Percentiles rank a stretch among this genome's conserved stretches.
These are phyloP conservation scores for Paralinhomoeus sp. DNA, from an alignment of 2,888 invertebrate species.

Conservation along the genomic window DNA sequence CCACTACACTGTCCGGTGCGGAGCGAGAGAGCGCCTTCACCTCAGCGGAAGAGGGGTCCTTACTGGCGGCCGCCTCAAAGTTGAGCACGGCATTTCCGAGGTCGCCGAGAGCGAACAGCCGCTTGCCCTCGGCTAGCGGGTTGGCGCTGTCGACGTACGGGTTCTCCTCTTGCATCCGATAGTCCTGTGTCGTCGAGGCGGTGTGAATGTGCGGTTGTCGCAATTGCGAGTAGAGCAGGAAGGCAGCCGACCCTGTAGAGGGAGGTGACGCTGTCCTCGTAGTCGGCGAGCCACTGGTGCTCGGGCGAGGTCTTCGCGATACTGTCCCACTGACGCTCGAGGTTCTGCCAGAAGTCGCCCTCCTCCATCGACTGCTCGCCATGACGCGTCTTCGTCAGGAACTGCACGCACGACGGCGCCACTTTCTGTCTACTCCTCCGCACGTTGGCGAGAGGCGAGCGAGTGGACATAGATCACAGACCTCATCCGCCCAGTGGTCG, in stretches of 20 bases:
- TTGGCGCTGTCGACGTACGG: conserved; percentile 42
- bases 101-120: conserved; percentile 58
- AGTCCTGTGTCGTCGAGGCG: conserved; percentile 35
- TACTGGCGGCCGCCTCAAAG: conserved; percentile 83
- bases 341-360: conserved; percentile 28
- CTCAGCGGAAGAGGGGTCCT: too few species aligned
- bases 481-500: conserved; percentile 26
- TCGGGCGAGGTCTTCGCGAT: conserved; percentile 36
- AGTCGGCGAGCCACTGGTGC: conserved; percentile 24
- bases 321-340: conserved; percentile 30
- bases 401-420: too few species aligned
- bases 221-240: conserved; percentile 1
- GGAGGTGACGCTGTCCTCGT: conserved; percentile 14
- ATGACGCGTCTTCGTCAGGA: too few species aligned
- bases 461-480: conserved; percentile 13
- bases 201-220: background rate
- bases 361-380: conserved; percentile 10
- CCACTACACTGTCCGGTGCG: too few species aligned
- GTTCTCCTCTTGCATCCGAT: conserved; percentile 59
- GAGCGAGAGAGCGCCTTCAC: too few species aligned
- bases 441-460: background rate
- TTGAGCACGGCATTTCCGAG: conserved; percentile 80
- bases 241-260: conserved; percentile 17
- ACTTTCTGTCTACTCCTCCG: too few species aligned
- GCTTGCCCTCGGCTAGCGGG: conserved; percentile 62